These are phyloP conservation scores for Aurelia coerulea DNA, from an alignment of 30 jellyfish, hydroid and myxozoan genomes.

Conservation along the genomic window DNA sequence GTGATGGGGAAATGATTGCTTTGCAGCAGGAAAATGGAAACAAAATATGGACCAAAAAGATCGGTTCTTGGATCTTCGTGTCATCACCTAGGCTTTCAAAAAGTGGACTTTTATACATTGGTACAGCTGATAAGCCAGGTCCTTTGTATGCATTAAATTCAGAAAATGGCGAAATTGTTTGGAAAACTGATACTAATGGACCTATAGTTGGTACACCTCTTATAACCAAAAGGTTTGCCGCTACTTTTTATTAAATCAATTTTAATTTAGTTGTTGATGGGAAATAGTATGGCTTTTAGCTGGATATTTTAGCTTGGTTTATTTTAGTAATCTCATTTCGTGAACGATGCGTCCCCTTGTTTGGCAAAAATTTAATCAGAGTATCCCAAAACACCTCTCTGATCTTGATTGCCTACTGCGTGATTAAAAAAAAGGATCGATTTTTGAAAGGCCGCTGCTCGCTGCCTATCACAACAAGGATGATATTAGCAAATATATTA, in stretches of 20 bases:
- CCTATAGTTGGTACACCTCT: constrained; percentile 91
- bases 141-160: constrained; percentile 72
- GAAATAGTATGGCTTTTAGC: too few relatives aligned
- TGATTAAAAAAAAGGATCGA: too few relatives aligned
- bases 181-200: constrained; percentile 83
- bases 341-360: too few relatives aligned
- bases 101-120: constrained; percentile 78
- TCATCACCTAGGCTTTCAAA: constrained; percentile 88
- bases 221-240: constrained; percentile 61
- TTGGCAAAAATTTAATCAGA: too few relatives aligned
- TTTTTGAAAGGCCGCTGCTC: too few relatives aligned
- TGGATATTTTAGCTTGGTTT: too few relatives aligned
- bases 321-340: too few relatives aligned
- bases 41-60: constrained; percentile 69
- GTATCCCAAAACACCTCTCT: too few relatives aligned
- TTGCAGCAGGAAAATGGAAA: constrained; percentile 45
- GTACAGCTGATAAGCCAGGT: constrained; percentile 84
- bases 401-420: too few relatives aligned
- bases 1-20: constrained; percentile 78
- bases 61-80: constrained; percentile 79
- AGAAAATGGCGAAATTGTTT: constrained; percentile 57
- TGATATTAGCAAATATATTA: too few relatives aligned
- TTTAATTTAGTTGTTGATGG: too few relatives aligned
- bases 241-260: constrained; percentile 15
- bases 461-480: too few relatives aligned